Conservation (phyloP, 1,140 invertebrate genomes). For the Pogonognathellus flavescens region DNA sequence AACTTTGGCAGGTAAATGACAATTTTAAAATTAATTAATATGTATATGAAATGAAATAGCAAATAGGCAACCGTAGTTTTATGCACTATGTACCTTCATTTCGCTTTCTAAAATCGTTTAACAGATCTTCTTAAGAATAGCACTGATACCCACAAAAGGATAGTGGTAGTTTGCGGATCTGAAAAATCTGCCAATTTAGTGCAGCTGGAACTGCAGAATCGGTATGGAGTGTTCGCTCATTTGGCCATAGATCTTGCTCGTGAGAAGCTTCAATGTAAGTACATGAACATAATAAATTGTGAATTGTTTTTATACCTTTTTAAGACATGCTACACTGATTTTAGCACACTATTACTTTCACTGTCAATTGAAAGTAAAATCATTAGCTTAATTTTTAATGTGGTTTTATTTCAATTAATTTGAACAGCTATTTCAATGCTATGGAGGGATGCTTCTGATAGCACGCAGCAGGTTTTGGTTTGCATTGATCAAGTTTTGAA, state of each 20-base stretch:
- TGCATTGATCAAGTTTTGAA: slow-evolving; percentile 44
- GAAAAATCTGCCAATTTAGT: background rate
- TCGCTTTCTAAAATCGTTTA: background rate
- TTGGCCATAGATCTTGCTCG: background rate
- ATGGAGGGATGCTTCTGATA: background rate
- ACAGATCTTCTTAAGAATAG: background rate
- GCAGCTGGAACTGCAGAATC: slow-evolving; percentile 1
- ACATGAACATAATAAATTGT: background rate
- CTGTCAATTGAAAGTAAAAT: background rate
- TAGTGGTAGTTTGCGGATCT: background rate
- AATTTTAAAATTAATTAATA: too few relatives aligned
- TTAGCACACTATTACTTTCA: background rate
- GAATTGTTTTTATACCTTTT: background rate
- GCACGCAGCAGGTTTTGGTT: slow-evolving; percentile 3
- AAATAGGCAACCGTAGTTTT: too few relatives aligned
- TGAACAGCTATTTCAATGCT: background rate
- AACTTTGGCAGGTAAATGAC: background rate
- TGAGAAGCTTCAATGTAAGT: background rate
- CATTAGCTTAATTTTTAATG: background rate
- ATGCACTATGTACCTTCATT: background rate
- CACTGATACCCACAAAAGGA: background rate
- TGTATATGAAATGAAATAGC: background rate
- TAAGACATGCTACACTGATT: background rate
- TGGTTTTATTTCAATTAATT: background rate
- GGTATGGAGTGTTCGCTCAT: background rate